A percentile compares a stretch with the other conserved stretches of the same genome.
These are phyloP conservation scores for Andrena bicolor DNA, from an alignment of 2,888 invertebrate species.

Conservation along the genomic window DNA sequence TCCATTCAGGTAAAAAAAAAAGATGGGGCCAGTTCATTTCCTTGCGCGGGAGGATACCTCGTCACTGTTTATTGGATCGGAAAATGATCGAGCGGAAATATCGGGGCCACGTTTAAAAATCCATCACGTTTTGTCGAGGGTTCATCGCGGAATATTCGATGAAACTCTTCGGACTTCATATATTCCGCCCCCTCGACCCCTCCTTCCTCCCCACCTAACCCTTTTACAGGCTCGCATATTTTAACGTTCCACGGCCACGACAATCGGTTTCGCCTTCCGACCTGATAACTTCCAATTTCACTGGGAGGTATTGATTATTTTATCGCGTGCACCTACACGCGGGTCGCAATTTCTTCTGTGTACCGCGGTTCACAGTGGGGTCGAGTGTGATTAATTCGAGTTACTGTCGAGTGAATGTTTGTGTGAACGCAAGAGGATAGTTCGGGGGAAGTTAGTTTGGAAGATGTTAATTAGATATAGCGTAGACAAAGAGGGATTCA, in stretches of 20 bases:
- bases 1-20: constrained; percentile 78
- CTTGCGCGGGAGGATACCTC: constrained; percentile 39
- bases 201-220: background rate
- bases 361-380: background rate
- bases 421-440: background rate
- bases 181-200: constrained; percentile 26
- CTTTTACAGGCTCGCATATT: constrained; percentile 17
- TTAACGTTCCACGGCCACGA: constrained; percentile 16
- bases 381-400: constrained; percentile 5
- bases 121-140: constrained; percentile 65
- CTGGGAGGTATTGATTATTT: background rate
- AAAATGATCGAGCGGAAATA: constrained; percentile 67
- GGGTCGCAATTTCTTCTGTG: background rate
- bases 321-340: background rate
- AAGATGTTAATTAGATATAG: constrained; percentile 9
- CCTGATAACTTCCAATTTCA: constrained; percentile 33
- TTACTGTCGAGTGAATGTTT: background rate
- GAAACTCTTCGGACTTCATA: constrained; percentile 62
- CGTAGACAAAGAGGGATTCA: background rate
- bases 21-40: constrained; percentile 32
- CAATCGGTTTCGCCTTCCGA: constrained; percentile 24
- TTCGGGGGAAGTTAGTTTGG: background rate
- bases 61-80: constrained; percentile 67
- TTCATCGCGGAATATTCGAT: constrained; percentile 65
- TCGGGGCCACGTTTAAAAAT: constrained; percentile 67